These are phyloP conservation scores for Andrena praecox DNA, from an alignment of 2,888 invertebrate species.

Conservation along the genomic window DNA sequence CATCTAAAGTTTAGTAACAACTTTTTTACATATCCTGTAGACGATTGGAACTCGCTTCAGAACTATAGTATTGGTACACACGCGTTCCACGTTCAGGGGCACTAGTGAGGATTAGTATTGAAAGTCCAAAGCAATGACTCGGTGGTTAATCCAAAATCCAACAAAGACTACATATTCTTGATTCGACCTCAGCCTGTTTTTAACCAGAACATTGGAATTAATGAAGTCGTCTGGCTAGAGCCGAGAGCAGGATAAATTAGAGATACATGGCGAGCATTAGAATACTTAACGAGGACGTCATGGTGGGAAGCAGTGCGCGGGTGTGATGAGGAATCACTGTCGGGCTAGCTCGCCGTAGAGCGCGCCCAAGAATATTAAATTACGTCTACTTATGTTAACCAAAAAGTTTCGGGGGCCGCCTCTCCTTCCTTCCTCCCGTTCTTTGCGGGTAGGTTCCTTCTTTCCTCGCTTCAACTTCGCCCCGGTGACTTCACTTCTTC, in stretches of 20 bases:
- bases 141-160: slow-evolving; percentile 25
- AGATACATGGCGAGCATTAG: slow-evolving; percentile 80
- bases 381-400: slow-evolving; percentile 77
- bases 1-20: no score
- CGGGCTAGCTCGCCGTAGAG: slow-evolving; percentile 73
- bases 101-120: slow-evolving; percentile 5
- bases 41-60: no score
- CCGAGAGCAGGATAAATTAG: slow-evolving; percentile 72
- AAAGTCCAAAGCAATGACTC: slow-evolving; percentile 19
- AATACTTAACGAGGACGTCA: slow-evolving; percentile 84
- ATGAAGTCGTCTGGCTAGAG: slow-evolving; percentile 75
- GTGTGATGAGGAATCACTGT: slow-evolving; percentile 84
- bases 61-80: no score
- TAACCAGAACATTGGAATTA: slow-evolving; percentile 71
- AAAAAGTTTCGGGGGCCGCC: slow-evolving; percentile 55
- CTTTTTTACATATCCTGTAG: no score
- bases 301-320: slow-evolving; percentile 81
- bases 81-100: no score
- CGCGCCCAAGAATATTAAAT: slow-evolving; percentile 82
- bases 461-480: neutral
- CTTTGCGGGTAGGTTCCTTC: neutral
- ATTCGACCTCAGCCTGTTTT: slow-evolving; percentile 48
- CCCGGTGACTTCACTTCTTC: slow-evolving; percentile 46
- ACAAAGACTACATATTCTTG: neutral
- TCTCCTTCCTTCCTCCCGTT: neutral